Base-by-base conservation (phyloP, 37 sponge, comb jelly and placozoan genomes). In the Spongilla lacustris region DNA sequence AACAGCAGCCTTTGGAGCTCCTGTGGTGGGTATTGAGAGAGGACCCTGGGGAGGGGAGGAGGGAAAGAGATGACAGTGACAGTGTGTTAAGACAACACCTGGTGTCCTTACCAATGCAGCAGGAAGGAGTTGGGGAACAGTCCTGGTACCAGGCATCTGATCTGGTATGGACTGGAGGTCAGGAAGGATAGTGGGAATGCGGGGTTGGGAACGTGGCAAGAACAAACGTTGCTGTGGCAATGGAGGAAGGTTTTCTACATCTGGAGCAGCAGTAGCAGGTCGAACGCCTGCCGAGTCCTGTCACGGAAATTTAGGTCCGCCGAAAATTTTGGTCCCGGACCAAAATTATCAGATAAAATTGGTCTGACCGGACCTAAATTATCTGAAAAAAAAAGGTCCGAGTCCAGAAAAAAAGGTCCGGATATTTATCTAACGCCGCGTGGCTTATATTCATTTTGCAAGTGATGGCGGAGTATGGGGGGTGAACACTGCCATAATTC, bases 221-320 rank as follows among this genome's bases (percentile, higher is more conserved):
- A 94, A 94, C 2, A 36, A 37, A 76, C 77, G 78, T 36, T 50
- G 83, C 29, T 87, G 81, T 13, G 91, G 88, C 30, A 91, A 74
- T 8, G 91, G 92, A 41, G 91, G 91, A 5, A 90, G 77, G 71
- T 85, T 73, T 71, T 90, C 90, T 10, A 73, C 84, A 14, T 80
- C 80, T 35, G 83, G 41, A 24, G 21, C 23, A 28, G 29, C 74
- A 2, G 22, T 74, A 8, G 32, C 29, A 19, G 29, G 70, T 69
- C 25, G 25, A 27, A 31, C 19, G 33, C 74, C 29, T 19, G 30
- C 21, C 19, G 29, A 34, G 21, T 34, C 33, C 29, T 5, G 8
- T 10, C 8, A 27, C 70, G 4, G 2, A 69, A 69, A 9, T 41
- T 41, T 41, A 6, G 41, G 3, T 41, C 41, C n/a, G n/a, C n/a